Conservation (phyloP, 1,140 invertebrate species). For the Mycetomoellerius zeteki region DNA sequence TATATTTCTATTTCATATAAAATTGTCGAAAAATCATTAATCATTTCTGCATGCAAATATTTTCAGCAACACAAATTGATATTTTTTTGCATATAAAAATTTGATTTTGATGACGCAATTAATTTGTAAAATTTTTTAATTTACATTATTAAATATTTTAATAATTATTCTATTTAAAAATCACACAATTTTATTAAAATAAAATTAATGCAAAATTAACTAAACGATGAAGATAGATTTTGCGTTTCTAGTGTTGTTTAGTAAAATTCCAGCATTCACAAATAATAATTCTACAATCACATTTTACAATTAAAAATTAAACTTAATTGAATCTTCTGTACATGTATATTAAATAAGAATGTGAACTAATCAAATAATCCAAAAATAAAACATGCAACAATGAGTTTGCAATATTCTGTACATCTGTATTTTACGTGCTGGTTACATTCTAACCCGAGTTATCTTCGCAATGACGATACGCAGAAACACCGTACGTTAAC, state of each 20-base stretch:
- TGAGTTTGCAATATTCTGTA: not conserved
- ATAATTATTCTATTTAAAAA: not conserved
- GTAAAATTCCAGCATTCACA: not conserved
- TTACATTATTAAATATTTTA: slow-evolving; percentile 12
- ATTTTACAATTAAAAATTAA: not conserved
- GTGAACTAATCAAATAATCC: not conserved
- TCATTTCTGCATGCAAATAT: not conserved
- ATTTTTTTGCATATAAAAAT: not conserved
- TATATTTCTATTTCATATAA: not conserved
- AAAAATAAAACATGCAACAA: not conserved
- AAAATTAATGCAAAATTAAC: not conserved
- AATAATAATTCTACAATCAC: not conserved
- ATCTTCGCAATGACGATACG: slow-evolving; percentile 43
- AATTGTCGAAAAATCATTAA: not conserved
- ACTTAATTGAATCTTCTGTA: too few species aligned
- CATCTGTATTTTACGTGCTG: not conserved
- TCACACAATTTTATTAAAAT: not conserved
- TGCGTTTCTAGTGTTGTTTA: not conserved
- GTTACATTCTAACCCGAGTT: slow-evolving; percentile 11
- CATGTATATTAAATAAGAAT: not conserved
- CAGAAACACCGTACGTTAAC: slow-evolving; percentile 39
- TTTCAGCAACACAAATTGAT: not conserved
- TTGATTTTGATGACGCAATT: not conserved
- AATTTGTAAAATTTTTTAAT: not conserved
- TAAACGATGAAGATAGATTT: not conserved